Conservation (phyloP, 2,113 vertebrate genomes). For the Bubo scandiacus region DNA sequence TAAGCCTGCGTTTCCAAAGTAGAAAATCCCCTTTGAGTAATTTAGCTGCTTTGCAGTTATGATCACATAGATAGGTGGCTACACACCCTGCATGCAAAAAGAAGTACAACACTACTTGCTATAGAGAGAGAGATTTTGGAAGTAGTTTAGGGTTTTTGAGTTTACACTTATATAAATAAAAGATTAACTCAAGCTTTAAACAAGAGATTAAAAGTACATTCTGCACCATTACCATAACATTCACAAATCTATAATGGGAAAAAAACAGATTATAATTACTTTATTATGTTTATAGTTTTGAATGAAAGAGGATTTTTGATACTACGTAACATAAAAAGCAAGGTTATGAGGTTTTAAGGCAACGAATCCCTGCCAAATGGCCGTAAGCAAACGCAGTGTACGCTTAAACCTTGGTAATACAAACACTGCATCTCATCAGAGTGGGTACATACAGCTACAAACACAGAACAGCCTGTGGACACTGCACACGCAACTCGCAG, state of each 20-base stretch:
- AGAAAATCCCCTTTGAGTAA: neutral
- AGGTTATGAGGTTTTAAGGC: neutral
- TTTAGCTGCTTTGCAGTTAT: neutral
- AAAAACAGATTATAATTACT: neutral
- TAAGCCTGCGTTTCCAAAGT: neutral
- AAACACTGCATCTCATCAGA: neutral
- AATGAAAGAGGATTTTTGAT: neutral
- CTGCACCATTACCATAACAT: neutral
- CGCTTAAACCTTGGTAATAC: neutral
- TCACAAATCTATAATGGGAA: neutral
- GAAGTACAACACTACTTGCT: neutral
- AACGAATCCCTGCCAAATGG: neutral
- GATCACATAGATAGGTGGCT: neutral
- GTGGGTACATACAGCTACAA: rapidly evolving
- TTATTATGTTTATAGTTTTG: neutral
- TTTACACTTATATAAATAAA: neutral
- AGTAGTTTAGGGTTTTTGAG: neutral
- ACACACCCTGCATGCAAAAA: neutral
- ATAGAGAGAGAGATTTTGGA: neutral
- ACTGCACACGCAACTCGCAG: rapidly evolving
- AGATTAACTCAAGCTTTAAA: constrained; percentile 9
- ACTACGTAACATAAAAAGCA: neutral
- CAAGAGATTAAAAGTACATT: neutral
- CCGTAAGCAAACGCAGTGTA: rapidly evolving
- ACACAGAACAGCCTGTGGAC: rapidly evolving